Percentiles rank a stretch among this genome's conserved stretches.
These are phyloP conservation scores for Gracilinanus agilis DNA, from an alignment of 2,113 vertebrate genomes.

Conservation along the genomic window DNA sequence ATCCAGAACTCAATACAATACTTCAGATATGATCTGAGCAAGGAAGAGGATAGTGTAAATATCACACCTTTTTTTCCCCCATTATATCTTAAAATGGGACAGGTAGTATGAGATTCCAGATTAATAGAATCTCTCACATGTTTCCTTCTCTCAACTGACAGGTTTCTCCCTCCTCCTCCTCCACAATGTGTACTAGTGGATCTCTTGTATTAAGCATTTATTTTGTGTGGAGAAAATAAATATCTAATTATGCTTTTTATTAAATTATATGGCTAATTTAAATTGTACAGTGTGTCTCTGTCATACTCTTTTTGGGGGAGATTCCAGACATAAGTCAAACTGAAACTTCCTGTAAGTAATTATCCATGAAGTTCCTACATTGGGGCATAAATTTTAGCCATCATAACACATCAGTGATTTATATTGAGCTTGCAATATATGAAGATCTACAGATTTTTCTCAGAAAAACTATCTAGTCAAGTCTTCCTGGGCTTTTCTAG, in stretches of 20 bases:
- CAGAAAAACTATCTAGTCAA: neutral
- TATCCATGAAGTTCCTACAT: neutral
- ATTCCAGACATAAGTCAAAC: neutral
- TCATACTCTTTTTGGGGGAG: neutral
- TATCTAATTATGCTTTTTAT: neutral
- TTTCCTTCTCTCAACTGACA: neutral
- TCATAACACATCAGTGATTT: neutral
- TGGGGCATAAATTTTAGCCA: neutral
- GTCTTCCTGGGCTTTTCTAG: neutral
- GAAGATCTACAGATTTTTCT: neutral
- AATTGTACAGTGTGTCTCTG: neutral
- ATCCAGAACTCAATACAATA: neutral
- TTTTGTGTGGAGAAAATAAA: neutral
- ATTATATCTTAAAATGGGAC: neutral
- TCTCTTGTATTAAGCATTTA: neutral
- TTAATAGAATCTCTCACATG: neutral
- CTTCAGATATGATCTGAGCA: neutral
- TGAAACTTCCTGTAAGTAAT: neutral
- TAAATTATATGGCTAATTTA: neutral
- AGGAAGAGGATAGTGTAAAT: neutral
- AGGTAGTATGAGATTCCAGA: neutral
- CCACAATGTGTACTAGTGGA: neutral
- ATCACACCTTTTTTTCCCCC: neutral
- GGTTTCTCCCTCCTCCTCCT: neutral
- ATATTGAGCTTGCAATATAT: neutral